phyloP scores from a whole-genome alignment of 2,797 vertebrate species.

The Betta splendens region DNA sequence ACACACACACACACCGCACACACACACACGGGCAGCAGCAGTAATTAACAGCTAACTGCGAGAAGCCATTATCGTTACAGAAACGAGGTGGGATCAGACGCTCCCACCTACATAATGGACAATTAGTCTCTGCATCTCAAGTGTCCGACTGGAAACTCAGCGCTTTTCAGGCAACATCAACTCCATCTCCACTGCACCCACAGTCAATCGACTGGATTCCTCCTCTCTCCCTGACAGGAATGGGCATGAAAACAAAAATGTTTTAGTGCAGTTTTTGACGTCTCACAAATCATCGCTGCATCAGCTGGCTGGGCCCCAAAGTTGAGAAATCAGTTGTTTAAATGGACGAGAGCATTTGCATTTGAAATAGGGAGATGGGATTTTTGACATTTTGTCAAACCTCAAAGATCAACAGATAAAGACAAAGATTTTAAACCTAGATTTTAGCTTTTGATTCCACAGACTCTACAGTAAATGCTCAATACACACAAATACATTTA shows the following conservation, averaged over 20 bases:
- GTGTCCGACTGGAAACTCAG: constrained; percentile 31
- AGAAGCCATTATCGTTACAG: constrained; percentile 64
- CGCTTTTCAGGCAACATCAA: constrained; percentile 5
- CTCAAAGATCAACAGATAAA: no score
- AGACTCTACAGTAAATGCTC: no score
- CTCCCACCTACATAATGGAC: constrained; percentile 64
- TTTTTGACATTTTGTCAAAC: no score
- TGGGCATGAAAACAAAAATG: no score
- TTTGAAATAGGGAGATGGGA: no score
- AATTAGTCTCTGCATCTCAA: constrained; percentile 47
- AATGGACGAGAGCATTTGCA: no score
- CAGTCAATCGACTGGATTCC: neutral
- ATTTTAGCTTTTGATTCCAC: neutral
- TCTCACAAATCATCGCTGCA: no score
- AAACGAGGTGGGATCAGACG: constrained; percentile 59
- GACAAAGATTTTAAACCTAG: no score
- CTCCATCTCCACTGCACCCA: neutral
- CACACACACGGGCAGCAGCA: constrained; percentile 39
- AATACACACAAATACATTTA: neutral
- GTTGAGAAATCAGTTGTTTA: no score
- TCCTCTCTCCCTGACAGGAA: neutral
- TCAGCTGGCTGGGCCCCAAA: no score
- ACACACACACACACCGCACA: constrained; percentile 23
- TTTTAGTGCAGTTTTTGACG: no score
- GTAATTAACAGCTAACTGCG: constrained; percentile 67